Evolutionary conservation across 2,113 vertebrate genomes (phyloP), one percentile per base, ranked within the genome.

Genomic region (Sinocyclocheilus rhinocerous): DNA sequence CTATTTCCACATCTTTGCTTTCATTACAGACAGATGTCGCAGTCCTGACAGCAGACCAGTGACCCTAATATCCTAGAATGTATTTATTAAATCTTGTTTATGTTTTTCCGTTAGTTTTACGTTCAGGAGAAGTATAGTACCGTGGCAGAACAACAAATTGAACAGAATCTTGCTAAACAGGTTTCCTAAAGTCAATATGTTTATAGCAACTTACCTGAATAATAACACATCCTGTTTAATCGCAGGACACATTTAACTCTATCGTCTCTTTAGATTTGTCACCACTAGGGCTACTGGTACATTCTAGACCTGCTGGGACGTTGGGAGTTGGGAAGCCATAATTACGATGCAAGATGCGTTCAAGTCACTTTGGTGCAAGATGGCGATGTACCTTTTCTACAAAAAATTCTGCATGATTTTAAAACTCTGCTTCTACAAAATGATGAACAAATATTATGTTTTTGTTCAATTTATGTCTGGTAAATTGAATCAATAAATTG

Each of bases 1-100:
- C 78, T 0, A 65, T 82, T 69, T 36, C 45, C 45, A 52, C 45
- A 52, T 82, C 63, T 69, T 26, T 22, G 39, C 45, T 26, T 67
- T 67, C 79, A 24, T 80, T 78, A 33, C 50, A 57, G 50, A 78
- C 50, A 42, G 70, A 39, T 72, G 69, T 42, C 29, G 6, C 22
- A 1, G 20, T 22, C 57, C 57, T 22, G 76, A 52, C 13, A 33
- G 39, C 39, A 70, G 36, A 70, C 16, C 33, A 45, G 22, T 45
- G 12, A n/a, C 42, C 22, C 20, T 75, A 24, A 48, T 24, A 75
- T 48, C 6, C n/a, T 3, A 24, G 13, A 26, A n/a, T 7, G 42
- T 24, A n/a, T 76, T 76, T 76, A 48, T 24, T 48, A 75, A 75
- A 75, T 26, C 20, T 2, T 6, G 2, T 69, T 69, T 7, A 33